Evolutionary conservation across 2,797 vertebrate species (phyloP), one percentile per base, ranked within the genome.

Genomic region (Chelonia mydas): DNA sequence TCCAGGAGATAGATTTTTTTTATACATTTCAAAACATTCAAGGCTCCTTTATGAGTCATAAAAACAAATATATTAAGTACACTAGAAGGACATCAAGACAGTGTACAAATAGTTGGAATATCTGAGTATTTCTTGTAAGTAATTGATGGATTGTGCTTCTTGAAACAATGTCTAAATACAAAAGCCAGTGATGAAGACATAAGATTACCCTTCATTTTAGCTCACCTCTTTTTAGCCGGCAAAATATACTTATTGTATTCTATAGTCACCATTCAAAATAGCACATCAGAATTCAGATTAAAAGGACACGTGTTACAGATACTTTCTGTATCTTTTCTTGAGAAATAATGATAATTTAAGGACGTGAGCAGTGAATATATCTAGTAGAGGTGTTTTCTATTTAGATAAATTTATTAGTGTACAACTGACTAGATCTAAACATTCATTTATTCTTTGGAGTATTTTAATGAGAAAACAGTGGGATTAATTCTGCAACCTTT

Each of bases 81-180:
- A 57, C n/a, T 61, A 88, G 86, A 83, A 96, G 74, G 93, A 96
- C 53, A 92, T 28, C 41, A 31, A 91, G 13, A 6, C 83, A 85
- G 3, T 72, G 81, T 84, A 49, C 72, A 93, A 92, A 57, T 82
- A 92, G 76, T 89, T 88, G 87, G 96, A 95, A 76, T 96, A 97
- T 93, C 85, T 86, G 92, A 96, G 78, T 82, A 79, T 57, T 96
- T 93, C 94, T 95, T 94, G 72, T 81, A 93, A 97, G 68, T 81
- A 95, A 85, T 5, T 93, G 83, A 95, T 93, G 27, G 96, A 93
- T 91, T 95, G 93, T 2, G 1, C 41, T 80, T 95, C 86, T 83
- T 94, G 93, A 85, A 96, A 92, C 89, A 83, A 84, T 90, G 72
- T 61, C 53, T 84, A 84, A 89, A 85, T 74, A 78, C 54, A 94